Evolutionary conservation across 2,113 vertebrate genomes (phyloP), one percentile per base, ranked within the genome.

Genomic region (Austrofundulus limnaeus): DNA sequence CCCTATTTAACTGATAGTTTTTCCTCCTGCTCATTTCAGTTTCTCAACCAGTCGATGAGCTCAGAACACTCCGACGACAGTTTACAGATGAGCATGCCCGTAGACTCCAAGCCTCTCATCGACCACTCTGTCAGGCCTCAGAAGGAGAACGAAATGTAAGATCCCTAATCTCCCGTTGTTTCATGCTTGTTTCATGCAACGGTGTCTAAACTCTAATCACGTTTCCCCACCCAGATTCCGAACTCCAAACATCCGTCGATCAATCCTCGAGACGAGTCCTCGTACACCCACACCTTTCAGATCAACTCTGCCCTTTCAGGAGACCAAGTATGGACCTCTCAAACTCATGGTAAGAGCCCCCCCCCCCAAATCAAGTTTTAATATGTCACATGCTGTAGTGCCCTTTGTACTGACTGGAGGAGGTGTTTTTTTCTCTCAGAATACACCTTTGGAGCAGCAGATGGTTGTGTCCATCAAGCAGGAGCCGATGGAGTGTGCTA

Each of bases 241-340:
- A 85, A 99, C 95, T 72, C 96, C 97, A 68, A 93, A 94, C 88
- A 93, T 97, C 78, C 94, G 96, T 81, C 94, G 95, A 65, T 95
- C 96, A 15, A 95, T 98, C 87, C 78, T 98, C 77, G 96, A 99
- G 79, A 95, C 94, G 25, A 93, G 94, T 73, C 96, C 96, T 51
- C 94, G 94, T 80, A 97, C 96, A 66, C 96, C 96, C 61, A 97
- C 97, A 55, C 95, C 96, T 11, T 99, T 99, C 91, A 95, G 95
- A 88, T 94, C 95, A 2, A 85, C 92, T n/a, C 86, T 95, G 66
- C 92, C 93, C 58, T 91, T 93, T 88, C 95, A 96, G 86, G 96
- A 98, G 87, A 90, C 94, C 84, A 98, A 98, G 91, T 98, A 96
- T 1, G 94, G 94, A 57, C 93, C 95, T 38, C 89, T 96, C 69